phyloP scores from a whole-genome alignment of 2,888 invertebrate genomes.

The Geotrupes spiniger region DNA sequence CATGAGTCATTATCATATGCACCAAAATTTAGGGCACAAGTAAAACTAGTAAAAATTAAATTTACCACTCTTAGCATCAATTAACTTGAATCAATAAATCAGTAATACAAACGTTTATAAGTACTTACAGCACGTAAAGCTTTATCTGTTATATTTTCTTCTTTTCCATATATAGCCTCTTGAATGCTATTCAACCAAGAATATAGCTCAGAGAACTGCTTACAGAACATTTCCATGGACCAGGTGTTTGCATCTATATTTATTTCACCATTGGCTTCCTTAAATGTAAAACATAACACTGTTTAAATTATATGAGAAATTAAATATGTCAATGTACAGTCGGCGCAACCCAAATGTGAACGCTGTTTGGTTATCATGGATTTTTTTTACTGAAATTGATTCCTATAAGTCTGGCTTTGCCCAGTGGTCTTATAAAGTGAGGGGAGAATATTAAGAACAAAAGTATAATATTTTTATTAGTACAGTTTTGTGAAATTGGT shows the following conservation, averaged over 20 bases:
- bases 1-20: too few species aligned
- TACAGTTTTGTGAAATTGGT: too few species aligned
- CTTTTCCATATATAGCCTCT: slow-evolving; percentile 72
- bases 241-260: slow-evolving; percentile 66
- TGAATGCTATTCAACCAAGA: slow-evolving; percentile 79
- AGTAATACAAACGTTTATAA: slow-evolving; percentile 1
- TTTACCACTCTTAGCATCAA: too few species aligned
- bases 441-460: too few species aligned
- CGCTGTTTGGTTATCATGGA: too few species aligned
- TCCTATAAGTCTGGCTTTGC: too few species aligned
- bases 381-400: too few species aligned
- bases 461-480: too few species aligned
- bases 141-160: slow-evolving; percentile 66
- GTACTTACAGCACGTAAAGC: slow-evolving; percentile 63
- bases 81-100: background rate
- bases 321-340: background rate
- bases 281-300: slow-evolving; percentile 40
- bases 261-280: slow-evolving; percentile 78
- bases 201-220: slow-evolving; percentile 78
- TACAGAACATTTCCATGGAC: slow-evolving; percentile 72
- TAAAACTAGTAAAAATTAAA: background rate
- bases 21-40: too few species aligned
- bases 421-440: too few species aligned
- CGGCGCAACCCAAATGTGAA: too few species aligned
- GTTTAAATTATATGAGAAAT: background rate